Evolutionary conservation across 1,140 invertebrate genomes (phyloP).

Genomic region (Bilobella aurantiaca): DNA sequence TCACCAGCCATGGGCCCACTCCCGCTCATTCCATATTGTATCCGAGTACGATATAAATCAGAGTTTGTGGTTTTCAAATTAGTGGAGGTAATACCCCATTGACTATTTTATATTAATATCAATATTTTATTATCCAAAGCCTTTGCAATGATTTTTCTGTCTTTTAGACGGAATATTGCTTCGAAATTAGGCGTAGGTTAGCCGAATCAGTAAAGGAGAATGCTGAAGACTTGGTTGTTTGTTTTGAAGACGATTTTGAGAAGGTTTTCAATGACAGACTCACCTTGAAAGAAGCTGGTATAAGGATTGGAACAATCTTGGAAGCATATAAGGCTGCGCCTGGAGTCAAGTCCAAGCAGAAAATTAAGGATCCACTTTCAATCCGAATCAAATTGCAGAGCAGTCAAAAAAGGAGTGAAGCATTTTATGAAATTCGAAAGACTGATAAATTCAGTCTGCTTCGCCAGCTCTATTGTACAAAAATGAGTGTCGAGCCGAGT

Average conservation of each 20-base stretch:
- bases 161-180: neutral
- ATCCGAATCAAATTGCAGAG: neutral
- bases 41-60: no score
- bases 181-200: neutral
- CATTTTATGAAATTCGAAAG: slow-evolving; percentile 4
- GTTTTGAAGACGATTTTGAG: neutral
- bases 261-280: neutral
- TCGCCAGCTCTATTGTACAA: neutral
- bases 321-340: neutral
- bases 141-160: no score
- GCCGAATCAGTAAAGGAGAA: neutral
- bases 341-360: neutral
- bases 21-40: no score
- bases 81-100: no score
- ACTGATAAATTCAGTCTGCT: neutral
- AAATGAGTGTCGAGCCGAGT: neutral
- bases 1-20: no score
- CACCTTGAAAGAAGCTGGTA: neutral
- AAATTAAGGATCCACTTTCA: neutral
- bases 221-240: neutral
- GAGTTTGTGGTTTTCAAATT: no score
- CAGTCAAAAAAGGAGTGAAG: neutral
- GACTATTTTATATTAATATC: no score
- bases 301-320: neutral
- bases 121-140: no score